A percentile compares a stretch with the other conserved stretches of the same genome.
These are phyloP conservation scores for Cynaeus angustus DNA, from an alignment of 2,888 invertebrate genomes.

Conservation along the genomic window DNA sequence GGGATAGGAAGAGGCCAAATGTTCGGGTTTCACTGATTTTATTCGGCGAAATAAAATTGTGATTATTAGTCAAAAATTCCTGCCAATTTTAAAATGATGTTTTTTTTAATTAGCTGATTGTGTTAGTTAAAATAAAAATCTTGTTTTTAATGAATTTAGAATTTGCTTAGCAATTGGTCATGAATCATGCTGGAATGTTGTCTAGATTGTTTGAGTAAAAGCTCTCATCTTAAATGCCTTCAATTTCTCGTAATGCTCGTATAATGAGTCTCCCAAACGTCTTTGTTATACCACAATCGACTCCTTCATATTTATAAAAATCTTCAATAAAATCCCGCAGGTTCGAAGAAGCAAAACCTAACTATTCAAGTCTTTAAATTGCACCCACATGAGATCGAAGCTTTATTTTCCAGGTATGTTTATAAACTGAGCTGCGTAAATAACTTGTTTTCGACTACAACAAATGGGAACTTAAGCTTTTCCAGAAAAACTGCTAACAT, in stretches of 20 bases:
- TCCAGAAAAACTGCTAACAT: background rate
- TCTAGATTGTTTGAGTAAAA: too few species aligned
- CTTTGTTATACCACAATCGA: background rate
- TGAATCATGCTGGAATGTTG: too few species aligned
- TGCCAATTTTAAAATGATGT: too few species aligned
- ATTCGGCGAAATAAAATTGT: background rate
- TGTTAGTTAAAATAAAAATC: too few species aligned
- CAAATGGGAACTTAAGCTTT: background rate
- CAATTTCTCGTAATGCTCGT: too few species aligned
- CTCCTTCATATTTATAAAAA: background rate
- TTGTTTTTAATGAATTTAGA: too few species aligned
- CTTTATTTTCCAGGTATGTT: conserved; percentile 2
- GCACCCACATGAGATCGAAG: background rate
- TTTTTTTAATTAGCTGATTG: too few species aligned
- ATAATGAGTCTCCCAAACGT: background rate
- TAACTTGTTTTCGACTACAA: background rate
- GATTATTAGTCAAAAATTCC: too few species aligned
- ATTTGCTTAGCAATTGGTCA: too few species aligned
- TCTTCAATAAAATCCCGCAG: background rate
- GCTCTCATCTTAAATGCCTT: too few species aligned
- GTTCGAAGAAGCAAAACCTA: background rate
- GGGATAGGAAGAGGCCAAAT: background rate
- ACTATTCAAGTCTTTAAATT: background rate
- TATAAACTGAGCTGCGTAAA: background rate
- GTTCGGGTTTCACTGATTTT: background rate